phyloP scores from a whole-genome alignment of 2,113 vertebrate species.

The Craseonycteris thonglongyai region DNA sequence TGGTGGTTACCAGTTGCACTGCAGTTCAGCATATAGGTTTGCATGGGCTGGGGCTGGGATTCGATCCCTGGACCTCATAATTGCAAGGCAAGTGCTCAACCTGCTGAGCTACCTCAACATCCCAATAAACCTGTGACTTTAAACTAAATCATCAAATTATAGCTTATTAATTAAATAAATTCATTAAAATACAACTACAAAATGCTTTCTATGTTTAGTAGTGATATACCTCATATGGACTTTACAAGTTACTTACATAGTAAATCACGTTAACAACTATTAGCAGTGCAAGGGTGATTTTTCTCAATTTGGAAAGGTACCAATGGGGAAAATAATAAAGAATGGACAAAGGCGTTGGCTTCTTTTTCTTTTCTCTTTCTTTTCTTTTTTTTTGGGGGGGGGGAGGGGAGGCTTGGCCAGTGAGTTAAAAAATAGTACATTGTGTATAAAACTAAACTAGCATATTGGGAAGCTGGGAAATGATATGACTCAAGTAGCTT shows the following conservation, averaged over 20 bases:
- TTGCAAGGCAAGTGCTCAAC: too few relatives aligned
- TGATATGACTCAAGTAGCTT: neutral
- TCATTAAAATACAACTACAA: slow-evolving; percentile 21
- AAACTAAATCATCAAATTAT: neutral
- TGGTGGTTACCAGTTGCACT: too few relatives aligned
- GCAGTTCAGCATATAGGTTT: too few relatives aligned
- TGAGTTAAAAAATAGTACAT: neutral
- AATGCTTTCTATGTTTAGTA: neutral
- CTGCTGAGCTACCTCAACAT: too few relatives aligned
- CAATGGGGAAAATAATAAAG: neutral
- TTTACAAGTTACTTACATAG: slow-evolving; percentile 46
- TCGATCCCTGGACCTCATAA: too few relatives aligned
- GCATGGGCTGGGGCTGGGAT: too few relatives aligned
- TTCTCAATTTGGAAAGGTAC: slow-evolving; percentile 26
- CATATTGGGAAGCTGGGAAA: neutral
- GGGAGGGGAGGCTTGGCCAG: too few relatives aligned
- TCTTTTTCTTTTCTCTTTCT: neutral
- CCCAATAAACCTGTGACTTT: slow-evolving; percentile 33
- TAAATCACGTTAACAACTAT: slow-evolving; percentile 40
- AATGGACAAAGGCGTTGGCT: neutral
- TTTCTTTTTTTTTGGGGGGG: neutral
- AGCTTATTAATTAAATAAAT: neutral
- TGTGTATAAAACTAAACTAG: neutral
- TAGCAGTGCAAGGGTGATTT: slow-evolving; percentile 38
- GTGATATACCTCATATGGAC: neutral